phyloP scores from a whole-genome alignment of 2,797 vertebrate genomes.

The Scarus forsteni region DNA sequence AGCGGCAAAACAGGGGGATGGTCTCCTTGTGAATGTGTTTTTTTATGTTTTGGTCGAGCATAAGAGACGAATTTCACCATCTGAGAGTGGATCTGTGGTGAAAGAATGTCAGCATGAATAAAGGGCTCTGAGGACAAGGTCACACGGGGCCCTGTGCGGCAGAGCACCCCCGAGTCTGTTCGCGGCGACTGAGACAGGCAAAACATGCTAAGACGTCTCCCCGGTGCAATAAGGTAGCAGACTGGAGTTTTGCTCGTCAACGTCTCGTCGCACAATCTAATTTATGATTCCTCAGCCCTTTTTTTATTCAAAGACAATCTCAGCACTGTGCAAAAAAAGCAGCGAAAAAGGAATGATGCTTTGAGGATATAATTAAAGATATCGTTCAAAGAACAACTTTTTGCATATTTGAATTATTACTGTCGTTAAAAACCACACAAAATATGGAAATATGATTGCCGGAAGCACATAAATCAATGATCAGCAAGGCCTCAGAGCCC shows the following conservation, averaged over 20 bases:
- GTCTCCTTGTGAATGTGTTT: slow-evolving; percentile 64
- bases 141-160: slow-evolving; percentile 78
- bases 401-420: slow-evolving; percentile 99
- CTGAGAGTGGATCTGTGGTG: slow-evolving; percentile 96
- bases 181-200: slow-evolving; percentile 86
- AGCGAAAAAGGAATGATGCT: slow-evolving; percentile 93
- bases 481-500: slow-evolving; percentile 99
- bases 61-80: slow-evolving; percentile 89
- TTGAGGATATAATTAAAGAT: slow-evolving; percentile 99
- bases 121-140: slow-evolving; percentile 90
- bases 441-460: slow-evolving; percentile 99
- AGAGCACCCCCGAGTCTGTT: slow-evolving; percentile 82
- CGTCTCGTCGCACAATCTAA: slow-evolving; percentile 86
- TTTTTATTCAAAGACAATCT: slow-evolving; percentile 85
- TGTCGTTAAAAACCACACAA: slow-evolving; percentile 99
- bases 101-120: slow-evolving; percentile 99
- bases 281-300: slow-evolving; percentile 86
- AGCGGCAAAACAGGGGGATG: slow-evolving; percentile 89
- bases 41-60: slow-evolving; percentile 53
- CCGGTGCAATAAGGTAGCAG: slow-evolving; percentile 78
- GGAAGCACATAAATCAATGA: slow-evolving; percentile 99
- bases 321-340: slow-evolving; percentile 67
- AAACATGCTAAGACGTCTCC: slow-evolving; percentile 87
- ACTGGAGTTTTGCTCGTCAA: slow-evolving; percentile 67
- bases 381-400: slow-evolving; percentile 99